These are phyloP conservation scores for Scrobipalpa atriplicella DNA, from an alignment of 2,888 invertebrate genomes.

Conservation along the genomic window DNA sequence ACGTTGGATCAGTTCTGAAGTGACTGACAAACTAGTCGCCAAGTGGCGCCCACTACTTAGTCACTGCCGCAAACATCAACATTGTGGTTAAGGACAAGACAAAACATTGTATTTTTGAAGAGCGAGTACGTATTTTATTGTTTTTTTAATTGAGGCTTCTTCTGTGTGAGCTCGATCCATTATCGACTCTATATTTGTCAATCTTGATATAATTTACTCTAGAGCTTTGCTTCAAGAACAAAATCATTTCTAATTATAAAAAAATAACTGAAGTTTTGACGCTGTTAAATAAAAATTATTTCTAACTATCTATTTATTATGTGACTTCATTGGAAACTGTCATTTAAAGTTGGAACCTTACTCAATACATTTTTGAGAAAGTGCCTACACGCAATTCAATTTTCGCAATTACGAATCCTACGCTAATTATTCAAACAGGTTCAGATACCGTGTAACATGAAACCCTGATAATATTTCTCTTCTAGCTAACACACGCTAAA, in stretches of 20 bases:
- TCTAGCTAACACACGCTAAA: neutral
- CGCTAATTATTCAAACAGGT: neutral
- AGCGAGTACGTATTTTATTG: neutral
- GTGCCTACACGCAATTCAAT: no score
- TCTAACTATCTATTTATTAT: no score
- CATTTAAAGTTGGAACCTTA: no score
- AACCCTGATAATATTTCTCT: neutral
- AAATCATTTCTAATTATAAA: no score
- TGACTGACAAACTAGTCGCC: slow-evolving; percentile 65
- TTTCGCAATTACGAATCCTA: neutral
- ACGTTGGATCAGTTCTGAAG: slow-evolving; percentile 59
- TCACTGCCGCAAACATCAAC: slow-evolving; percentile 21
- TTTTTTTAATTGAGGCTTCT: no score
- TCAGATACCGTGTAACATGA: slow-evolving; percentile 3
- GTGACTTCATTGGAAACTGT: no score
- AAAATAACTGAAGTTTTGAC: no score
- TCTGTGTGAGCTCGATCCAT: no score
- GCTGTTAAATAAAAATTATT: no score
- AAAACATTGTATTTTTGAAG: neutral
- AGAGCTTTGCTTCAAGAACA: no score
- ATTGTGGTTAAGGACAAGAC: neutral
- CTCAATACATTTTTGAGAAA: neutral
- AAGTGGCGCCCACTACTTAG: slow-evolving; percentile 60
- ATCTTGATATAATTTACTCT: no score
- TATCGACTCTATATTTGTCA: no score